Evolutionary conservation across 2,113 vertebrate species (phyloP).

Genomic region (Cairina moschata): DNA sequence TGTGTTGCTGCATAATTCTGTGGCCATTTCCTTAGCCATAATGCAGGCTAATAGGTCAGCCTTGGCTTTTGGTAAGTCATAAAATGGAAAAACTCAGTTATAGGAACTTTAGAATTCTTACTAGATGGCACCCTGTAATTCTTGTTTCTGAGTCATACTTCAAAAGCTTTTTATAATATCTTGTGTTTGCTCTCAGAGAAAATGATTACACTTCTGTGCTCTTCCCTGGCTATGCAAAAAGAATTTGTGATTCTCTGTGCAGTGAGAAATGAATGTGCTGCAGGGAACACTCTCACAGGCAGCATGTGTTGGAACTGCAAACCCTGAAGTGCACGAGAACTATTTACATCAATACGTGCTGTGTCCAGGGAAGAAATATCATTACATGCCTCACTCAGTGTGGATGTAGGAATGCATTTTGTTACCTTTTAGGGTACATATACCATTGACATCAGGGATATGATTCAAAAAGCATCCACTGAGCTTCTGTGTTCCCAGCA

Average conservation of each 20-base stretch:
- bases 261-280: not conserved
- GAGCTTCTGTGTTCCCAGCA: not conserved
- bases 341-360: not conserved
- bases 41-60: conserved; percentile 20
- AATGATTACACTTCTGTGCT: conserved; percentile 15
- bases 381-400: not conserved
- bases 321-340: not conserved
- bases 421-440: not conserved
- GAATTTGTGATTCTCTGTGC: conserved; percentile 10
- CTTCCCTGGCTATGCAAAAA: conserved; percentile 23
- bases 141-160: conserved; percentile 38
- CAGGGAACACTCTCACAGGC: conserved; percentile 15
- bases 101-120: conserved; percentile 3
- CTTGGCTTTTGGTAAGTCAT: conserved; percentile 9
- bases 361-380: not conserved
- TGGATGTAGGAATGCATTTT: not conserved
- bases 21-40: conserved; percentile 4
- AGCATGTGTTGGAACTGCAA: conserved; percentile 14
- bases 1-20: not conserved
- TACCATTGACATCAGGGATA: not conserved
- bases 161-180: conserved; percentile 36
- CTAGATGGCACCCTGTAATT: not conserved
- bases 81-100: conserved; percentile 4
- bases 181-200: not conserved
- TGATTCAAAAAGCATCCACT: not conserved